A percentile compares a stretch with the other conserved stretches of the same genome.
Evolutionary conservation across 2,113 vertebrate genomes (phyloP).

Genomic region (Gymnocephalus cernua): DNA sequence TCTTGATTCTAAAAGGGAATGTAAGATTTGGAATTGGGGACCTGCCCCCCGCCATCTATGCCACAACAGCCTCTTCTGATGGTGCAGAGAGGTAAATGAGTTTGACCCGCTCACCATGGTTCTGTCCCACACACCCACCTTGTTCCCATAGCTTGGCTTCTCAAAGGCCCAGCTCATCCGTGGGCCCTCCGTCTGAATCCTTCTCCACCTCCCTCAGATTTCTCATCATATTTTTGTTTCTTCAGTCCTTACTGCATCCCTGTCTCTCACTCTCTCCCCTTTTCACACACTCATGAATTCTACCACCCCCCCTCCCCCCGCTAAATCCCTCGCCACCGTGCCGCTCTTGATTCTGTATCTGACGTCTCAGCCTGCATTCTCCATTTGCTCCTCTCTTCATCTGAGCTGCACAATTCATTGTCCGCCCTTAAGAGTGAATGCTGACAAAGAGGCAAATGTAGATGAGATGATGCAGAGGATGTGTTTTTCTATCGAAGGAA

Average conservation of each 20-base stretch:
- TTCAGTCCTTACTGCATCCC: conserved; percentile 9
- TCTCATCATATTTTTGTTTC: conserved; percentile 39
- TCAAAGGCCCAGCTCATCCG: conserved; percentile 32
- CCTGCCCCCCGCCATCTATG: background rate
- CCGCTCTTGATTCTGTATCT: conserved; percentile 28
- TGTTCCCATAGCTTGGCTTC: conserved; percentile 11
- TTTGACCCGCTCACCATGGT: conserved; percentile 45
- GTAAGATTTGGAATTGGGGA: conserved; percentile 36
- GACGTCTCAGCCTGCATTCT: conserved; percentile 26
- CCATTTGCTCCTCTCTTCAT: conserved; percentile 26
- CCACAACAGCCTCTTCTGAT: conserved; percentile 13
- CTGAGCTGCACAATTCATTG: conserved; percentile 26
- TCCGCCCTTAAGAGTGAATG: conserved; percentile 40
- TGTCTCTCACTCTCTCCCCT: background rate
- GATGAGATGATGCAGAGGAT: conserved; percentile 47
- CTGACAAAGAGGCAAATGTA: conserved; percentile 46
- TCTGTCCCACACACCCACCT: conserved; percentile 18
- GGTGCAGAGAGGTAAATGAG: conserved; percentile 29
- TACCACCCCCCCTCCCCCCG: conserved; percentile 7
- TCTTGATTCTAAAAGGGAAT: conserved; percentile 22
- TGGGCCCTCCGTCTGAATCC: conserved; percentile 8
- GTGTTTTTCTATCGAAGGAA: conserved; percentile 39
- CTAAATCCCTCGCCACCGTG: conserved; percentile 26
- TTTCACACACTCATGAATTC: conserved; percentile 52
- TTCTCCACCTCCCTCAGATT: conserved; percentile 34